Base-by-base conservation (phyloP, 1,140 invertebrate species). In the Scylla paramamosain region DNA sequence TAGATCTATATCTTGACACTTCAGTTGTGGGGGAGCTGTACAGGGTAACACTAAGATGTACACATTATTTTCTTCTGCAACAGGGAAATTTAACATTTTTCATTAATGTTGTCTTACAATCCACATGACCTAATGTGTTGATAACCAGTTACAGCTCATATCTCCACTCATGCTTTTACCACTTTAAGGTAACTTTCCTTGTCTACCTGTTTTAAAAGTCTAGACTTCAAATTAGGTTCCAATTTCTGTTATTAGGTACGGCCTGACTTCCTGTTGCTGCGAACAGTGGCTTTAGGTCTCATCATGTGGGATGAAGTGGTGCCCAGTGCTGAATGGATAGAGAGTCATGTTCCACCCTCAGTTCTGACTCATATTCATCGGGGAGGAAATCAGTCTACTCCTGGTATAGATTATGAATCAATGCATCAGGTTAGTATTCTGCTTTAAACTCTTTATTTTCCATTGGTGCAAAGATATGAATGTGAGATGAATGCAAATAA, bases 231-330 rank as follows among this genome's bases (percentile, higher is more conserved):
- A 77, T 31, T 29, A 32, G 32, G 31, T n/a, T 29, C 31, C 31
- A 29, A 14, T 28, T 28, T 59, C 28, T 28, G 1, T 84, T 31
- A 28, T 20, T 48, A 96, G 95, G 99, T 99, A 4, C 97, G 99
- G 87, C 99, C 99, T 0, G 99, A 99, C 97, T 98, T 99, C 96
- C 97, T 99, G 0, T 97, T 99, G 96, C 97, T 99, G 52, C 97
- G 99, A 96, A 98, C 98, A 90, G 97, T 99, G 45, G 98, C 98
- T 0, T 97, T 98, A 96, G 98, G 98, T 97, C 97, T 99, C 7
- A 98, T 99, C 45, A 97, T 99, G 45, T 99, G 99, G 99, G 97
- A 98, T 95, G 97, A 98, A 32, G 98, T 99, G 14, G 97, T 98
- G 96, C 98, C 99, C 0, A 98, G 98, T 0, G 97, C 97, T 84